Percentiles rank a stretch among this genome's conserved stretches.
These are phyloP conservation scores for Channallabes apus DNA, from an alignment of 2,797 vertebrate genomes.

Conservation along the genomic window DNA sequence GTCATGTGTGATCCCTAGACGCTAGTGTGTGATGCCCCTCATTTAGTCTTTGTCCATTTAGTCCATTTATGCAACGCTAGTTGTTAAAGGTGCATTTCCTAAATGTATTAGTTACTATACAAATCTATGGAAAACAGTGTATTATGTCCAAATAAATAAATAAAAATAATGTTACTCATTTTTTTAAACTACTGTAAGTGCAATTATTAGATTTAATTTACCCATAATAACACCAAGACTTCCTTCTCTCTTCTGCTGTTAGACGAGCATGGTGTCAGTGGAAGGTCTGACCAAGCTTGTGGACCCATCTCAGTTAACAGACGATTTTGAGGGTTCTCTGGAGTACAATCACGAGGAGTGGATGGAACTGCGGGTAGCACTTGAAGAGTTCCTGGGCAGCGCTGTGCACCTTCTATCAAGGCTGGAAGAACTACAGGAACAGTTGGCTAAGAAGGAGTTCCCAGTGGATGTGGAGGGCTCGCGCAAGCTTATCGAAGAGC, in stretches of 20 bases:
- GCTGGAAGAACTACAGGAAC: constrained; percentile 95
- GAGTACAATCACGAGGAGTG: constrained; percentile 98
- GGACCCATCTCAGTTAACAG: constrained; percentile 95
- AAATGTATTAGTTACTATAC: background rate
- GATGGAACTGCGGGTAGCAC: constrained; percentile 90
- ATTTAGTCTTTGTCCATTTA: constrained; percentile 3
- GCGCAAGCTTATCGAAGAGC: constrained; percentile 91
- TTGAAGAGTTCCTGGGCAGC: constrained; percentile 95
- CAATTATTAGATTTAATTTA: background rate
- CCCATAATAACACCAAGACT: background rate
- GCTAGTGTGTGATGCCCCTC: background rate
- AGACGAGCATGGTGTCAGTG: constrained; percentile 98
- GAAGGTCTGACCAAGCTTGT: constrained; percentile 95
- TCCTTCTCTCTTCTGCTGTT: constrained; percentile 35
- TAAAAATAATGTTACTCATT: background rate
- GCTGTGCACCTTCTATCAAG: constrained; percentile 91
- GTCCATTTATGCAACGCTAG: background rate
- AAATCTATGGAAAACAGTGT: background rate
- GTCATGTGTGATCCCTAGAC: background rate
- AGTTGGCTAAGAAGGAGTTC: constrained; percentile 93
- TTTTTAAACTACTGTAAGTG: background rate
- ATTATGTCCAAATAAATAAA: no score
- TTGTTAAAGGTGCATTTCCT: background rate
- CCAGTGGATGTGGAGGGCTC: constrained; percentile 95
- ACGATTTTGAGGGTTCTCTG: constrained; percentile 96